Evolutionary conservation across 2,113 vertebrate species (phyloP).

Genomic region (Bos javanicus): DNA sequence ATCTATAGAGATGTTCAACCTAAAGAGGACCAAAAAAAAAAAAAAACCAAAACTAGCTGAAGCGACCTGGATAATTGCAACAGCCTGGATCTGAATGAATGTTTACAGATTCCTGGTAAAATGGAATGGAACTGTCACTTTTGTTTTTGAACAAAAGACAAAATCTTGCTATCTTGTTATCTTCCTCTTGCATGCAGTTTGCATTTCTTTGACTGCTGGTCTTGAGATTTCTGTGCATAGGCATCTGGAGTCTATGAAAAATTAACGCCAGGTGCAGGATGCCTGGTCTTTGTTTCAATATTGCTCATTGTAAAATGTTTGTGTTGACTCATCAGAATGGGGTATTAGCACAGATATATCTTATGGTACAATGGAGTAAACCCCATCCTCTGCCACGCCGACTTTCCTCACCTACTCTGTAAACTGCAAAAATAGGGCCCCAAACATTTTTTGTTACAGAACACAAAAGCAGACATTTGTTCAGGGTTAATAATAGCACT

Average conservation of each 20-base stretch:
- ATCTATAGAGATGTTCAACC: conserved; percentile 31
- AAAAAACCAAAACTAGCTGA: neutral
- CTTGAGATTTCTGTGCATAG: neutral
- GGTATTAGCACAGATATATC: neutral
- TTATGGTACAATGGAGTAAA: neutral
- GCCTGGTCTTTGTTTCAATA: neutral
- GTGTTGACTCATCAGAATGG: neutral
- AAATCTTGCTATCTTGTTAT: neutral
- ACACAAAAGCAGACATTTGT: neutral
- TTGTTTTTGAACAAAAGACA: conserved; percentile 31
- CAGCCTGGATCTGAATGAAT: neutral
- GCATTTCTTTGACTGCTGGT: conserved; percentile 18
- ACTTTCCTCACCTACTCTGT: neutral
- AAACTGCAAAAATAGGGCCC: neutral
- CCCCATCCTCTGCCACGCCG: neutral
- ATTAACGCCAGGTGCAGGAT: neutral
- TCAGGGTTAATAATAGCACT: neutral
- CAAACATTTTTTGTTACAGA: neutral
- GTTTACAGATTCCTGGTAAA: conserved; percentile 38
- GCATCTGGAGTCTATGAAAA: neutral
- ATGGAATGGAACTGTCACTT: neutral
- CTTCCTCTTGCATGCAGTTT: neutral
- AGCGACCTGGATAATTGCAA: conserved; percentile 25
- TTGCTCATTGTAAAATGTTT: neutral
- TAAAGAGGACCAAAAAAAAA: neutral